These are phyloP conservation scores for Operophtera brumata DNA, from an alignment of 2,888 invertebrate species.

Conservation along the genomic window DNA sequence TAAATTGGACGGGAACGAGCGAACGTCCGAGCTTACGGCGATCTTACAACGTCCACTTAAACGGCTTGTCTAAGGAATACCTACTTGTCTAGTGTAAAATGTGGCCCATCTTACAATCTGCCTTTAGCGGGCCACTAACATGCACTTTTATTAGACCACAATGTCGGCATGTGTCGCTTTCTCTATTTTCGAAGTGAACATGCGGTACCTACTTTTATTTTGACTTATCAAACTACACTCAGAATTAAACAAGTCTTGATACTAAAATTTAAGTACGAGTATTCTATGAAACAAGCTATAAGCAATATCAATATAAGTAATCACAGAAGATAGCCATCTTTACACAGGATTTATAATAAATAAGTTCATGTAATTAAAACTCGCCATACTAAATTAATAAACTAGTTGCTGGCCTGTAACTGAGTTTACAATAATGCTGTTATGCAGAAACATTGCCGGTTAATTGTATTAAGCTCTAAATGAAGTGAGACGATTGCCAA, in stretches of 20 bases:
- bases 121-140: slow-evolving; percentile 30
- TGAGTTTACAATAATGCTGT: slow-evolving; percentile 43
- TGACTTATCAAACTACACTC: no score
- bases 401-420: slow-evolving; percentile 31
- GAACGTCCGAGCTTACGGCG: slow-evolving; percentile 57
- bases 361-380: slow-evolving; percentile 21
- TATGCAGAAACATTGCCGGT: slow-evolving; percentile 40
- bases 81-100: slow-evolving; percentile 37
- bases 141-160: slow-evolving; percentile 27
- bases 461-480: slow-evolving; percentile 40
- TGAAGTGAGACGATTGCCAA: slow-evolving; percentile 31
- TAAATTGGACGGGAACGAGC: slow-evolving; percentile 70
- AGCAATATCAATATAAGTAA: slow-evolving; percentile 15
- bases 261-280: no score
- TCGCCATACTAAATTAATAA: slow-evolving; percentile 34
- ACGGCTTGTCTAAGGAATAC: slow-evolving; percentile 40
- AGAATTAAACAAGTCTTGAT: slow-evolving; percentile 5
- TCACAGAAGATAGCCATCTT: slow-evolving; percentile 17
- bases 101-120: slow-evolving; percentile 26
- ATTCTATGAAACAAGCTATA: slow-evolving; percentile 1
- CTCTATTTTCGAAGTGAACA: slow-evolving; percentile 20
- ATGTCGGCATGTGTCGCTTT: slow-evolving; percentile 12
- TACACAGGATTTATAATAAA: slow-evolving; percentile 16
- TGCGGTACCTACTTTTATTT: no score
- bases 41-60: slow-evolving; percentile 46